Conservation (phyloP, 1,140 invertebrate genomes). For the Elymnias hypermnestra region DNA sequence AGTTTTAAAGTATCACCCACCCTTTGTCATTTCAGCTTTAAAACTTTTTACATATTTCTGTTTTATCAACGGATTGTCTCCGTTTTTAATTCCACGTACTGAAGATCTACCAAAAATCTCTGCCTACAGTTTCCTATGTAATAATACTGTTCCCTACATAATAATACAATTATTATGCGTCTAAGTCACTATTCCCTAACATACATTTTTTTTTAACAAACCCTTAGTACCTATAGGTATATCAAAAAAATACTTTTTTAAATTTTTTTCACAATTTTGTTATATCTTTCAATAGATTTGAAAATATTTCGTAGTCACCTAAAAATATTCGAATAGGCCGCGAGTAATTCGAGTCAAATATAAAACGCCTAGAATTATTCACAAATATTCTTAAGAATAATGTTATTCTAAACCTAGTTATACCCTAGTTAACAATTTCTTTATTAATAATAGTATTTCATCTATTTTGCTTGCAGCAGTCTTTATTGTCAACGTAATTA, state of each 20-base stretch:
- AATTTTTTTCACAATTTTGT: slow-evolving; percentile 13
- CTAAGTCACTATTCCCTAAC: too few species aligned
- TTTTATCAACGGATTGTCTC: too few species aligned
- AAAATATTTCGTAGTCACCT: slow-evolving; percentile 12
- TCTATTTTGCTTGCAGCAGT: slow-evolving; percentile 51
- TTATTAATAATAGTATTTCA: slow-evolving; percentile 29
- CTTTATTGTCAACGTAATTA: slow-evolving; percentile 71
- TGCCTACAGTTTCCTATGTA: too few species aligned
- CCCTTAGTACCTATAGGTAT: slow-evolving; percentile 5
- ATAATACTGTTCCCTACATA: too few species aligned
- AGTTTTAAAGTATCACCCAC: too few species aligned
- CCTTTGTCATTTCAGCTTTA: too few species aligned
- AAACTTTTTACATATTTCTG: too few species aligned
- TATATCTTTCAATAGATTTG: slow-evolving; percentile 10
- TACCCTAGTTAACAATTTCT: slow-evolving; percentile 38
- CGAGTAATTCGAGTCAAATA: slow-evolving; percentile 37
- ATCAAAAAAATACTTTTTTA: slow-evolving; percentile 19
- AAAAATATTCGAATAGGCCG: slow-evolving; percentile 32
- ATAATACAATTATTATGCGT: too few species aligned
- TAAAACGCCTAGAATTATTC: slow-evolving; percentile 24
- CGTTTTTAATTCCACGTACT: too few species aligned
- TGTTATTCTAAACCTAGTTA: slow-evolving; percentile 21
- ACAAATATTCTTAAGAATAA: slow-evolving; percentile 14
- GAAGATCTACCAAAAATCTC: too few species aligned
- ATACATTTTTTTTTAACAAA: slow-evolving; percentile 19